Evolutionary conservation across 2,113 vertebrate genomes (phyloP).

Genomic region (Muntiacus reevesi): DNA sequence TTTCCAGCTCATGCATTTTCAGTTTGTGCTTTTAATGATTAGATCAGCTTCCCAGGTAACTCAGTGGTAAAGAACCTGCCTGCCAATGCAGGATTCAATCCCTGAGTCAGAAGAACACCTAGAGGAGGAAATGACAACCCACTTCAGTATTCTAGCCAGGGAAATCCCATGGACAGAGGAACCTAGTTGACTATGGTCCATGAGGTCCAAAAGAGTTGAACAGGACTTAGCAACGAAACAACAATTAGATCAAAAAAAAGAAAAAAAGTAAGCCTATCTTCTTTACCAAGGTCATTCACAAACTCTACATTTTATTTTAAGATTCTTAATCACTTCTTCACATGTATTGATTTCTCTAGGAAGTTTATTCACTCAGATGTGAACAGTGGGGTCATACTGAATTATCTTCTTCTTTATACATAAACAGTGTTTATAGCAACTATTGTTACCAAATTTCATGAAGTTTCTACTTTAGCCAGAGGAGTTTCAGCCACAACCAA

Average conservation of each 20-base stretch:
- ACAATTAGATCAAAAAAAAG: not conserved
- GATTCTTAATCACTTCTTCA: not conserved
- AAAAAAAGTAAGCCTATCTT: not conserved
- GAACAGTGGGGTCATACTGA: not conserved
- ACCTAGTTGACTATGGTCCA: not conserved
- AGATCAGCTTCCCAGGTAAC: not conserved
- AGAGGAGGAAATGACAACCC: not conserved
- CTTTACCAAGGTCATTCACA: not conserved
- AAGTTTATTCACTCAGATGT: not conserved
- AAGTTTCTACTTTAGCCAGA: not conserved
- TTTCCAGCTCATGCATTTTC: not conserved
- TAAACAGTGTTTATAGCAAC: not conserved
- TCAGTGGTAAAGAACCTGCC: not conserved
- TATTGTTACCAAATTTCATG: not conserved
- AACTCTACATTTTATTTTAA: not conserved
- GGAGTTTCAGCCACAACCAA: not conserved
- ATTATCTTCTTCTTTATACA: not conserved
- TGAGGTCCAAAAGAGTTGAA: not conserved
- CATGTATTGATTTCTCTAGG: not conserved
- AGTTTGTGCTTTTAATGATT: not conserved
- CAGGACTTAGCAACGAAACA: not conserved
- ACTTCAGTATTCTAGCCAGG: not conserved
- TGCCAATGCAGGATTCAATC: not conserved
- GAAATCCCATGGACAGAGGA: not conserved
- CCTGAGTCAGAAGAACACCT: not conserved